phyloP scores from a whole-genome alignment of 2,113 vertebrate species.

The Calyptommatus sinebrachiatus region DNA sequence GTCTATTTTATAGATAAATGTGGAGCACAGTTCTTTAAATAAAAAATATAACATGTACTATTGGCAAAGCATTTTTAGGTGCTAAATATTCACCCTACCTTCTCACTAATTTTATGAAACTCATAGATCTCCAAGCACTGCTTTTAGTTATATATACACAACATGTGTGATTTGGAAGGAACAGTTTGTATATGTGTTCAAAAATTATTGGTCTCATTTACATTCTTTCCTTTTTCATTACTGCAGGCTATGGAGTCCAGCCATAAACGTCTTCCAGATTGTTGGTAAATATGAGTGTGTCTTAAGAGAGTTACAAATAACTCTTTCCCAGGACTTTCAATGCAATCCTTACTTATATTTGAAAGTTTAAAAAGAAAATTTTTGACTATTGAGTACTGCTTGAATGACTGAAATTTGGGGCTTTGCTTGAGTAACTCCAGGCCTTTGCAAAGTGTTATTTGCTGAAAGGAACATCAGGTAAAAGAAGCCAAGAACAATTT shows the following conservation, averaged over 20 bases:
- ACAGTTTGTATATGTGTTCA: slow-evolving; percentile 17
- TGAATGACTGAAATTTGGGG: slow-evolving; percentile 15
- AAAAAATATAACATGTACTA: background rate
- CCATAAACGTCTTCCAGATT: background rate
- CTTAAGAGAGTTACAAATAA: background rate
- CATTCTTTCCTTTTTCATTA: background rate
- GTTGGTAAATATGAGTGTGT: background rate
- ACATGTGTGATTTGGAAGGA: slow-evolving; percentile 16
- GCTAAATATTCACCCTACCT: background rate
- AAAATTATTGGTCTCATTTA: background rate
- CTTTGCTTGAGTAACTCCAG: slow-evolving; percentile 22
- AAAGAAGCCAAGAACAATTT: slow-evolving; percentile 52
- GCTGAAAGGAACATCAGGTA: slow-evolving; percentile 38
- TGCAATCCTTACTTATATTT: background rate
- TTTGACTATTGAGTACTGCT: background rate
- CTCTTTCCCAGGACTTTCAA: background rate
- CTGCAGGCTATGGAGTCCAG: slow-evolving; percentile 10
- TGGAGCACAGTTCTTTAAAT: no score
- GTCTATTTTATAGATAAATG: no score
- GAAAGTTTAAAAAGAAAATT: slow-evolving; percentile 7
- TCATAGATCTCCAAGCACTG: background rate
- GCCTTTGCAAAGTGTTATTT: slow-evolving; percentile 40
- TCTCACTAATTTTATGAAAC: background rate
- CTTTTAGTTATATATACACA: background rate
- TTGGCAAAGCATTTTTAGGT: background rate